Base-by-base conservation (phyloP, 1,140 invertebrate species). In the Rhyzopertha dominica region DNA sequence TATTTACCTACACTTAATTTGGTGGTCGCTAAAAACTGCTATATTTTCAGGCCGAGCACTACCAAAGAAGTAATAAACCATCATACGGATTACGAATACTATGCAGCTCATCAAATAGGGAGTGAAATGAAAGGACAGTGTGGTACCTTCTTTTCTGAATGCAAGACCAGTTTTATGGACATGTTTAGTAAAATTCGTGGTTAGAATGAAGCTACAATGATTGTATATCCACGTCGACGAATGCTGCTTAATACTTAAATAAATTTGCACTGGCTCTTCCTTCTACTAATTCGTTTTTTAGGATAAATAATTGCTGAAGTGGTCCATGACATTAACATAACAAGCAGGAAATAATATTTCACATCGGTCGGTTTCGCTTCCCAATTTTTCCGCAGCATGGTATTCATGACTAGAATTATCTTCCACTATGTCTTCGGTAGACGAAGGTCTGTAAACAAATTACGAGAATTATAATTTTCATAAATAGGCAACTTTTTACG, bases 361-460 rank as follows among this genome's bases (percentile, higher is more conserved):
- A 50, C 82, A 85, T 49, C 71, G 68, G 2, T 66, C 69, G 1
- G 68, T 65, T 28, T 70, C 68, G 40, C 54, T 63, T 0, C 81
- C 82, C 9, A 83, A 59, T 48, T 74, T 65, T 64, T 85, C 81
- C 0, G 84, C 80, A 10, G 77, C 75, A 39, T 77, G 76, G 62
- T 84, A 86, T 49, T 84, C 81, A 50, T 80, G 79, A 61, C 85
- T 78, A 1, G 70, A 67, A 58, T 80, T 74, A 28, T 78, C 68
- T 13, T 79, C 75, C n/a, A 80, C 54, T 29, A 65, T 63, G 49
- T 84, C 80, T 29, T 65, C 68, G 13, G 77, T 84, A 2, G 74
- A 72, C 4, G 82, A 84, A 23, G 83, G 83, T 7, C 79, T 81
- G 37, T 43, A 54, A 59, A 52, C 34, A 22, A 28, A 48, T 38